Evolutionary conservation across 2,888 invertebrate species (phyloP).

Genomic region (Mamestra brassicae): DNA sequence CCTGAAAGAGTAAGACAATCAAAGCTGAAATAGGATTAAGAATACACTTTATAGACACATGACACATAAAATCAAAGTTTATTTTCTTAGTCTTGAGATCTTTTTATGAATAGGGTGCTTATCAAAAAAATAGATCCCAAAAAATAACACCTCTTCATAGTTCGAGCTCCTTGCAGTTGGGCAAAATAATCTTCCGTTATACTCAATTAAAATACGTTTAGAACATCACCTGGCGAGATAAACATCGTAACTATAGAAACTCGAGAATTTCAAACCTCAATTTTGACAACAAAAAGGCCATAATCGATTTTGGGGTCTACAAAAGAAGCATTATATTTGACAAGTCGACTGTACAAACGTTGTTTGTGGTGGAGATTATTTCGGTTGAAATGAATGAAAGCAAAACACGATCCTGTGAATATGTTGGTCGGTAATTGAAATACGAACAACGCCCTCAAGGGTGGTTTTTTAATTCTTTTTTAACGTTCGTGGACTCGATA

Average conservation of each 20-base stretch:
- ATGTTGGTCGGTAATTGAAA: conserved; percentile 88
- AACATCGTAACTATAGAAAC: conserved; percentile 89
- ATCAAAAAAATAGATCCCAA: conserved; percentile 36
- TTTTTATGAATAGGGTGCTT: conserved; percentile 15
- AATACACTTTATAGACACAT: conserved; percentile 17
- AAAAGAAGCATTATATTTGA: conserved; percentile 89
- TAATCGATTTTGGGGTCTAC: conserved; percentile 89
- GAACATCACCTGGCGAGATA: conserved; percentile 88
- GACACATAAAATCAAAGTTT: conserved; percentile 39
- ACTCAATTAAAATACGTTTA: conserved; percentile 89
- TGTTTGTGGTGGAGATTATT: conserved; percentile 91
- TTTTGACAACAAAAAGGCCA: conserved; percentile 91
- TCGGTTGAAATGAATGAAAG: conserved; percentile 90
- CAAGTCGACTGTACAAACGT: conserved; percentile 88
- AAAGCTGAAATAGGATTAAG: conserved; percentile 1
- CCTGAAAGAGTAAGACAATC: background rate
- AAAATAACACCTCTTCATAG: conserved; percentile 61
- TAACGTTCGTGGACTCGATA: conserved; percentile 62
- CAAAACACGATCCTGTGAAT: conserved; percentile 89
- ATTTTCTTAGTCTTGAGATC: conserved; percentile 41
- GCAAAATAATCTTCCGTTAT: conserved; percentile 70
- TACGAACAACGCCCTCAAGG: conserved; percentile 82
- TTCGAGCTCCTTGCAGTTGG: conserved; percentile 35
- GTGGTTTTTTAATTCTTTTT: conserved; percentile 80
- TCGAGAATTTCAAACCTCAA: conserved; percentile 89